A percentile compares a stretch with the other conserved stretches of the same genome.
These are phyloP conservation scores for Dallia pectoralis DNA, from an alignment of 2,797 vertebrate species.

Conservation along the genomic window DNA sequence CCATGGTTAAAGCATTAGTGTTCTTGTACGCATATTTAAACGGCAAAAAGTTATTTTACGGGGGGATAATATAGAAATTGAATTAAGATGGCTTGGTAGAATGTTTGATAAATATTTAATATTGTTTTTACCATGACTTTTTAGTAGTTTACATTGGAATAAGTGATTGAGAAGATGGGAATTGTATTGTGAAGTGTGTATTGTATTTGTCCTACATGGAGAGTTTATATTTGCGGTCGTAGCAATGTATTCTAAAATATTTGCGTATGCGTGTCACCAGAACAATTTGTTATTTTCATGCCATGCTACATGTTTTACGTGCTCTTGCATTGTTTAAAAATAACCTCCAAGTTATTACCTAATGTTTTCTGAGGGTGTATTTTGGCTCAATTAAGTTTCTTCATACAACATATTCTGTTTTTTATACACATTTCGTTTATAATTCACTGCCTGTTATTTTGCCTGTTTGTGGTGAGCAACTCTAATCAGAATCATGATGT, in stretches of 20 bases:
- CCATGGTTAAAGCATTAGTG: neutral
- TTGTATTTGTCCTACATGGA: slow-evolving; percentile 72
- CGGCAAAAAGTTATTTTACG: slow-evolving; percentile 40
- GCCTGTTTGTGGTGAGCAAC: slow-evolving; percentile 17
- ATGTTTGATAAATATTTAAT: slow-evolving; percentile 67
- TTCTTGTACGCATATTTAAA: slow-evolving; percentile 32
- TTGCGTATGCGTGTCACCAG: slow-evolving; percentile 58
- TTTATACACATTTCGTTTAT: slow-evolving; percentile 2
- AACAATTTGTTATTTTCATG: slow-evolving; percentile 43
- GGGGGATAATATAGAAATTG: slow-evolving; percentile 39
- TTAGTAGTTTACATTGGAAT: slow-evolving; percentile 73
- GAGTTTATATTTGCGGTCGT: slow-evolving; percentile 68
- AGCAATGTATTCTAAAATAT: slow-evolving; percentile 69
- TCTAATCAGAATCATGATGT: slow-evolving; percentile 56
- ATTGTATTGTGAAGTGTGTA: slow-evolving; percentile 69
- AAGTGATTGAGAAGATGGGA: slow-evolving; percentile 57
- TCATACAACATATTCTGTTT: slow-evolving; percentile 28
- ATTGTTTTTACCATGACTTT: slow-evolving; percentile 52
- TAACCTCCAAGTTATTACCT: slow-evolving; percentile 6
- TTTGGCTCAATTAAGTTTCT: slow-evolving; percentile 26
- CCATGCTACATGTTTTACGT: slow-evolving; percentile 32
- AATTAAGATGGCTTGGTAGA: slow-evolving; percentile 67
- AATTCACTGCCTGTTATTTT: slow-evolving; percentile 16
- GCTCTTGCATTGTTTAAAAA: slow-evolving; percentile 24
- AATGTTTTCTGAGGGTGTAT: slow-evolving; percentile 30